Conservation (phyloP, 2,888 invertebrate genomes). For the Pelosia muscerda region DNA sequence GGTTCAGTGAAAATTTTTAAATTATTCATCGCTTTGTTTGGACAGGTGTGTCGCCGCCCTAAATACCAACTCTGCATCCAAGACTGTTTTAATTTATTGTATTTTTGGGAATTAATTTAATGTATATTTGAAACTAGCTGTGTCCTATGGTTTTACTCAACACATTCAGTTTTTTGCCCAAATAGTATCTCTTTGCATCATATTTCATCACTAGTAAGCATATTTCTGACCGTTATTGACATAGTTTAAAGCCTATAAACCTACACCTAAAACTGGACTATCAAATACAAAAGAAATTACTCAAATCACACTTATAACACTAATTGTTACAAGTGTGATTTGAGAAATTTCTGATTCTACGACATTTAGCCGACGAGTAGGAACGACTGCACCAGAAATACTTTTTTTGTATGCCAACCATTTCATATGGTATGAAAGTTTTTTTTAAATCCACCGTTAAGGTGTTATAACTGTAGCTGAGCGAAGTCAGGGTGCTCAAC, state of each 20-base stretch:
- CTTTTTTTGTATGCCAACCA: too few species aligned
- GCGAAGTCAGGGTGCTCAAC: neutral
- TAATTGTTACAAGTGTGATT: too few species aligned
- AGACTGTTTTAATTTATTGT: constrained; percentile 33
- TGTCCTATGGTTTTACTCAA: neutral
- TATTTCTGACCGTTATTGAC: too few species aligned
- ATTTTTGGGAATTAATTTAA: constrained; percentile 24
- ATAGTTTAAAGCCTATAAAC: too few species aligned
- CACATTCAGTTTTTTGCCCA: neutral
- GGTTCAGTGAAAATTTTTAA: constrained; percentile 54
- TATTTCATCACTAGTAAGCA: neutral
- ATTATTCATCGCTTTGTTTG: constrained; percentile 72
- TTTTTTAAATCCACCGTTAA: too few species aligned
- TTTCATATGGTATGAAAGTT: too few species aligned
- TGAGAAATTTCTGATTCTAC: too few species aligned
- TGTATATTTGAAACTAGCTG: neutral
- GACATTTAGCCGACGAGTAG: too few species aligned
- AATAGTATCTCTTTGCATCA: neutral
- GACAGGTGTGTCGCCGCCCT: constrained; percentile 71
- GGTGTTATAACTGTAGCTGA: too few species aligned
- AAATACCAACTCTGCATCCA: constrained; percentile 61
- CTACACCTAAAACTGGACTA: neutral
- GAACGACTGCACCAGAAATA: too few species aligned
- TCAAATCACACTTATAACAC: too few species aligned
- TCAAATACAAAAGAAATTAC: neutral